A percentile compares a stretch with the other conserved stretches of the same genome.
phyloP scores from a whole-genome alignment of 2,113 vertebrate species.

The Clarias gariepinus region DNA sequence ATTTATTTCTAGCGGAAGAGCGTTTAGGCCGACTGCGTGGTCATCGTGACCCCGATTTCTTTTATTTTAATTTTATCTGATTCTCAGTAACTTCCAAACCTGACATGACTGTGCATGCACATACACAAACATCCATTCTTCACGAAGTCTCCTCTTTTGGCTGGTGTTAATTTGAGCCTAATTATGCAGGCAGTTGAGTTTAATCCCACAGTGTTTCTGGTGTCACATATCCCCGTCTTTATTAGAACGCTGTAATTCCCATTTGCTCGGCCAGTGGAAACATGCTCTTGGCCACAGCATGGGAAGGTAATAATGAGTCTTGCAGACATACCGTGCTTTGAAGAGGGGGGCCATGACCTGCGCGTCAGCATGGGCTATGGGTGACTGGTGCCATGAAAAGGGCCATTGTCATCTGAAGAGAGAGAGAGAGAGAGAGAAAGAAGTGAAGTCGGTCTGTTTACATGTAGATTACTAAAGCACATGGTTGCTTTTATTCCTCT shows the following conservation, averaged over 20 bases:
- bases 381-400: slow-evolving; percentile 57
- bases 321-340: slow-evolving; percentile 60
- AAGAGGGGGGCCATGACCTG: slow-evolving; percentile 61
- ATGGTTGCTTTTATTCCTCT: slow-evolving; percentile 22
- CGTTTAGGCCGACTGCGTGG: neutral
- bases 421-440: slow-evolving; percentile 14
- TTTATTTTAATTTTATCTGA: neutral
- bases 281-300: slow-evolving; percentile 48
- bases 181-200: slow-evolving; percentile 23
- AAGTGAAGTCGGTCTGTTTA: neutral
- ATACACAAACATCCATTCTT: neutral
- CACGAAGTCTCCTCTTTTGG: neutral
- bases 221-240: slow-evolving; percentile 27
- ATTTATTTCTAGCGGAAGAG: neutral
- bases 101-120: neutral
- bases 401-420: slow-evolving; percentile 33
- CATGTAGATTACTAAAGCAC: slow-evolving; percentile 47
- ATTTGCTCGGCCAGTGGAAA: slow-evolving; percentile 42
- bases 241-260: slow-evolving; percentile 32
- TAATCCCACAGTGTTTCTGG: slow-evolving; percentile 1
- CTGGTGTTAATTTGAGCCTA: slow-evolving; percentile 32
- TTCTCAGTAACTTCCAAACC: neutral
- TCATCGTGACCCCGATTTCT: neutral
- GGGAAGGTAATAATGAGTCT: slow-evolving; percentile 60
- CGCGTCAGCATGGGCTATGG: slow-evolving; percentile 55